Evolutionary conservation across 2,113 vertebrate genomes (phyloP).

Genomic region (Naja naja): DNA sequence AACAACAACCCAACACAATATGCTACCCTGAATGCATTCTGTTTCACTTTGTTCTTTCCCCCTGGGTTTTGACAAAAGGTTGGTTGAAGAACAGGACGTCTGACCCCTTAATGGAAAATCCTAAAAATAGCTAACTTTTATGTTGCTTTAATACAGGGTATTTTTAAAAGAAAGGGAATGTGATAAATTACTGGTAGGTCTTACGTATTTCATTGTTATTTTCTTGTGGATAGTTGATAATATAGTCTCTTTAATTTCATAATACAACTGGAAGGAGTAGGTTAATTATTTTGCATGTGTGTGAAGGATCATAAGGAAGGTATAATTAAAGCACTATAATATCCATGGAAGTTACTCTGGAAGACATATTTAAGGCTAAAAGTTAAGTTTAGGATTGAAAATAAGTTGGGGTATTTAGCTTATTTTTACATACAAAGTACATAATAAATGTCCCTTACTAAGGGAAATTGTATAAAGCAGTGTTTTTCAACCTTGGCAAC

Average conservation of each 20-base stretch:
- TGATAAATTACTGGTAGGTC: slow-evolving; percentile 62
- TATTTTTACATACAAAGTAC: neutral
- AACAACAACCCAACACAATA: neutral
- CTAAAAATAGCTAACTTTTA: slow-evolving; percentile 48
- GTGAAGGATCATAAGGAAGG: neutral
- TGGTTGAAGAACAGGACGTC: slow-evolving; percentile 42
- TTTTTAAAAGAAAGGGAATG: slow-evolving; percentile 28
- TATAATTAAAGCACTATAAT: neutral
- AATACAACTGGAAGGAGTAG: slow-evolving; percentile 46
- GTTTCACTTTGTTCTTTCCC: slow-evolving; percentile 44
- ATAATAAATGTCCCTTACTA: neutral
- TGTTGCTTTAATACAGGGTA: slow-evolving; percentile 48
- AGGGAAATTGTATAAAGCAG: neutral
- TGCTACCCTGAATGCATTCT: slow-evolving; percentile 44
- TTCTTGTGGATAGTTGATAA: slow-evolving; percentile 35
- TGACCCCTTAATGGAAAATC: slow-evolving; percentile 45
- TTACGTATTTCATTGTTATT: slow-evolving; percentile 48
- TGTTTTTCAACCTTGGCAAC: neutral
- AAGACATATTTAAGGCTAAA: neutral
- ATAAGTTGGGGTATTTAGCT: neutral
- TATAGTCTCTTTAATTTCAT: slow-evolving; percentile 46
- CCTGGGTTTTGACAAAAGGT: slow-evolving; percentile 39
- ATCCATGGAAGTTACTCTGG: slow-evolving; percentile 16
- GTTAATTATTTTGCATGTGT: slow-evolving; percentile 20
- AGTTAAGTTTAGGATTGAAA: neutral